A percentile compares a stretch with the other conserved stretches of the same genome.
phyloP scores from a whole-genome alignment of 1,140 invertebrate genomes.

The Drosophila pseudoobscura region DNA sequence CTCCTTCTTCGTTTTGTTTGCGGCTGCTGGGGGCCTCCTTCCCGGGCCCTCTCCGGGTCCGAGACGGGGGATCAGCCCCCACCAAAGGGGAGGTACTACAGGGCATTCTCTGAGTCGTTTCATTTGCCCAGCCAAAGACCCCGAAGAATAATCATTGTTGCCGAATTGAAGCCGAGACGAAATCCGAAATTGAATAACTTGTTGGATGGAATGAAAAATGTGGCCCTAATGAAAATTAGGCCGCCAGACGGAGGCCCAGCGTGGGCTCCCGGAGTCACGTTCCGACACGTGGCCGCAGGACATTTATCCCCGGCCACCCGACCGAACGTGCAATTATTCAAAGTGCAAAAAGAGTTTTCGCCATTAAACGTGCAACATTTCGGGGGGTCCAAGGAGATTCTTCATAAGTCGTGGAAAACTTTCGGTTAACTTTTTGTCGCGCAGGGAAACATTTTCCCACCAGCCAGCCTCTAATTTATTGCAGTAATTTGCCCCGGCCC shows the following conservation, averaged over 20 bases:
- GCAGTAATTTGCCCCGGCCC: constrained; percentile 58
- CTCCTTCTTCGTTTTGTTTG: constrained; percentile 36
- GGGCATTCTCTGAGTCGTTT: background rate
- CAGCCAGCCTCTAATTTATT: constrained; percentile 67
- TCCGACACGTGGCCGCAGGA: constrained; percentile 51
- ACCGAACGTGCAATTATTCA: constrained; percentile 73
- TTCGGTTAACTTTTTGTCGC: constrained; percentile 57
- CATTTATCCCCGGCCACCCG: constrained; percentile 32
- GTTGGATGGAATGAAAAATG: constrained; percentile 41
- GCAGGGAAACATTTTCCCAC: constrained; percentile 50
- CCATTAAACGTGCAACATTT: constrained; percentile 59
- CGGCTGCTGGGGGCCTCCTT: background rate
- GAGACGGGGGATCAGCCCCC: too few relatives aligned
- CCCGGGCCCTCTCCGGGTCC: too few relatives aligned
- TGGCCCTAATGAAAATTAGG: constrained; percentile 50
- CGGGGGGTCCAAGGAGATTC: constrained; percentile 35
- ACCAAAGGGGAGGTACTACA: too few relatives aligned
- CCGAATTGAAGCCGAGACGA: constrained; percentile 18
- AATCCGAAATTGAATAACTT: constrained; percentile 55
- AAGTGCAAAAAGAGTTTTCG: constrained; percentile 61
- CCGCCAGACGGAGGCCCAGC: constrained; percentile 31
- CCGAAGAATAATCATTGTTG: constrained; percentile 24
- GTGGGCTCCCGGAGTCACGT: constrained; percentile 27
- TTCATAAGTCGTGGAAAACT: constrained; percentile 64
- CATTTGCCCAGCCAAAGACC: constrained; percentile 34